phyloP scores from a whole-genome alignment of 2,797 vertebrate species.

The Leptodactylus fallax region DNA sequence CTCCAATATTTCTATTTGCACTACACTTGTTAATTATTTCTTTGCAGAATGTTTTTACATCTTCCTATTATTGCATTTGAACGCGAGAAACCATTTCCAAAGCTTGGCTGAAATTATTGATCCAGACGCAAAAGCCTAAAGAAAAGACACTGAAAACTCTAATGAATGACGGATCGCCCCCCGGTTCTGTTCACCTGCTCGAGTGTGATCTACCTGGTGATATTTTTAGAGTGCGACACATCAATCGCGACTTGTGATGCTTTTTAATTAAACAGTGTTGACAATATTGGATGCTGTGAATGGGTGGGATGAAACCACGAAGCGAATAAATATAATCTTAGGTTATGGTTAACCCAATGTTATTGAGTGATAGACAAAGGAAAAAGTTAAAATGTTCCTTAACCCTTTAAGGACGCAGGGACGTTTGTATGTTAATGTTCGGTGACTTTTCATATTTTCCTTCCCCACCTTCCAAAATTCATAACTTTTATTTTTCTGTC shows the following conservation, averaged over 20 bases:
- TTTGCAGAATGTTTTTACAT: too few relatives aligned
- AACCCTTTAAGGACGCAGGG: too few relatives aligned
- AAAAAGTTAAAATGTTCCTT: neutral
- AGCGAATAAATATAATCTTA: neutral
- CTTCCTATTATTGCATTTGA: neutral
- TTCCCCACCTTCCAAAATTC: too few relatives aligned
- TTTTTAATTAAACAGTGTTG: conserved; percentile 38
- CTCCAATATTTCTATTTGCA: too few relatives aligned
- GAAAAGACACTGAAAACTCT: neutral
- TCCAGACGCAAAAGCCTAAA: neutral
- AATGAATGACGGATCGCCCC: neutral
- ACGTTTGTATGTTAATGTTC: too few relatives aligned
- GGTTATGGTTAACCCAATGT: neutral
- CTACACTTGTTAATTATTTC: too few relatives aligned
- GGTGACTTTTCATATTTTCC: too few relatives aligned
- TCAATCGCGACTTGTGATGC: neutral
- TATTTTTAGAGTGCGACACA: conserved; percentile 24
- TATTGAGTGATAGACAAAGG: neutral
- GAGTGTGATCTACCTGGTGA: conserved; percentile 18
- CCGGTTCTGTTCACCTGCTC: neutral
- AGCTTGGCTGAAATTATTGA: conserved; percentile 3
- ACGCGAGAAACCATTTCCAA: neutral
- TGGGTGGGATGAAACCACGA: conserved; percentile 15
- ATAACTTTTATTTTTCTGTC: too few relatives aligned
- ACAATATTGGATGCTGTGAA: conserved; percentile 44